Base-by-base conservation (phyloP, 2,113 vertebrate species). In the Mus spicilegus region DNA sequence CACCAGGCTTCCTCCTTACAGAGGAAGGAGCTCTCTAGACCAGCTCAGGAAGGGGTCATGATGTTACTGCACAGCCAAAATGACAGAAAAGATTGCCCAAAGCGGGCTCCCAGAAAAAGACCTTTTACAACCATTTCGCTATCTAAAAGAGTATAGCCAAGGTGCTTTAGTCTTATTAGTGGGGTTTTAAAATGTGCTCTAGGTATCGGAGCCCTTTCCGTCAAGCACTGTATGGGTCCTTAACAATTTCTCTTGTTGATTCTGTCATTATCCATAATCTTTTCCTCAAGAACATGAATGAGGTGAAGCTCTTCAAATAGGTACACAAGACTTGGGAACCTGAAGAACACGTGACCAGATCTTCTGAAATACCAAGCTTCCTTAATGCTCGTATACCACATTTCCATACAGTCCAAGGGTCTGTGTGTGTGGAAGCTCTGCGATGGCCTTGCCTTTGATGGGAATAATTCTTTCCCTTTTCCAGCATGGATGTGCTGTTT, bases 261-360 rank as follows among this genome's bases (percentile, higher is more conserved):
- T 97, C 70, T 87, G 7, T 80, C 58, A 56, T 69, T 87, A 70
- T 86, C 63, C 72, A 87, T 76, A 86, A 88, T 46, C 95, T 36
- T 95, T 95, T 84, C 78, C 78, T 94, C 51, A 92, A 95, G n/a
- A 95, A 97, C 49, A 69, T 90, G n/a, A 96, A 69, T 69, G 30
- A 90, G 61, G 70, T 96, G 10, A 87, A 80, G 63, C 92, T 98
- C 54, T 73, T 96, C 91, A 92, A 89, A 95, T 97, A 97, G n/a
- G 93, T 96, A 76, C 20, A 67, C 49, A 86, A 39, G 70, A 70
- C 46, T 90, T 96, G 86, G 82, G 36, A 96, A 80, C 26, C 54
- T 46, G 46, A 39, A 19, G 49, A 72, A 22, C 4, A 88, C 65
- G 30, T 90, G 12, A 7, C 91, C 24, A 77, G 69, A 51, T 93